Conservation (phyloP, 2,797 vertebrate genomes). For the Oreonectes daqikongensis region DNA sequence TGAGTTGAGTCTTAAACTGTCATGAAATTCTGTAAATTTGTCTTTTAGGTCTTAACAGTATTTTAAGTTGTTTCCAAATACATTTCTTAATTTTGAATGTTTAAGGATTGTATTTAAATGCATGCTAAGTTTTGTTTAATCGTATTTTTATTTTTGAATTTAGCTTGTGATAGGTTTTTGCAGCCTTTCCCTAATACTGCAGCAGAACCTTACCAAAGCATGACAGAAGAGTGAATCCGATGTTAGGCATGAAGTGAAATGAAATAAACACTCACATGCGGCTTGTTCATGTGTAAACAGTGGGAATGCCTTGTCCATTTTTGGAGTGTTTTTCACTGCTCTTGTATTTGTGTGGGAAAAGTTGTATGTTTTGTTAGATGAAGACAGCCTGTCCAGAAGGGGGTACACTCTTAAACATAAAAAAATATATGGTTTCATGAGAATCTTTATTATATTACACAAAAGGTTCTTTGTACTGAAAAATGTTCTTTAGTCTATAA, state of each 20-base stretch:
- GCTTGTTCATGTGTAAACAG: conserved; percentile 4
- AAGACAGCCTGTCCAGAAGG: neutral
- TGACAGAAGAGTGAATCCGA: neutral
- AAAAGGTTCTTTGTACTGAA: too few relatives aligned
- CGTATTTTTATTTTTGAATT: conserved; percentile 2
- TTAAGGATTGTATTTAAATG: conserved; percentile 18
- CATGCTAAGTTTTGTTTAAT: conserved; percentile 5
- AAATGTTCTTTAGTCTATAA: too few relatives aligned
- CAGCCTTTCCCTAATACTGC: neutral
- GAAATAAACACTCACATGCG: neutral
- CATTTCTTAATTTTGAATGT: conserved; percentile 20
- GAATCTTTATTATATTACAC: too few relatives aligned
- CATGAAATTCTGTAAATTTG: neutral
- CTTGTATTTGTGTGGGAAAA: neutral
- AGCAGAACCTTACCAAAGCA: neutral
- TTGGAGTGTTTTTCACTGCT: neutral
- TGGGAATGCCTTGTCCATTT: conserved; percentile 7
- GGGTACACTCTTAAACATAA: neutral
- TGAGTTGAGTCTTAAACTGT: neutral
- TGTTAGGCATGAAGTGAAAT: neutral
- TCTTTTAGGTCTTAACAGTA: conserved; percentile 16
- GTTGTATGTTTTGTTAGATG: neutral
- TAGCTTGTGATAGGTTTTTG: neutral
- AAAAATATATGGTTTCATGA: neutral
- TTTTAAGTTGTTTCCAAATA: conserved; percentile 26